phyloP scores from a whole-genome alignment of 2,113 vertebrate species.

The Eulemur rufifrons region DNA sequence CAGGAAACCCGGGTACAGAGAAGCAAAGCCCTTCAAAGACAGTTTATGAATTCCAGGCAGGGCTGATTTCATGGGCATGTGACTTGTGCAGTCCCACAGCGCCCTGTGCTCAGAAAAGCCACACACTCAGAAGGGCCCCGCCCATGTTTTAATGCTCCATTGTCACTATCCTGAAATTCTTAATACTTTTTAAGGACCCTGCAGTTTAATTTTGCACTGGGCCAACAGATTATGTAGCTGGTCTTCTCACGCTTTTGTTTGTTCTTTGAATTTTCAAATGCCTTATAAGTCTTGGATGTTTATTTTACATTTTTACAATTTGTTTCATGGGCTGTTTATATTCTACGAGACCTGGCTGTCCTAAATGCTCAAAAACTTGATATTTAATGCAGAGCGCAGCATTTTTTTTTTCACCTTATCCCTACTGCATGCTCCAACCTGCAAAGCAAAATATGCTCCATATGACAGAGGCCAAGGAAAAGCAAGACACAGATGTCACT shows the following conservation, averaged over 20 bases:
- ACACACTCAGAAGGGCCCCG: background rate
- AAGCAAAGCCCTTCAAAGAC: background rate
- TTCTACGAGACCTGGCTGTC: background rate
- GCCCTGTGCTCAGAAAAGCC: background rate
- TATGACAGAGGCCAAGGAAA: background rate
- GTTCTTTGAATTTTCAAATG: background rate
- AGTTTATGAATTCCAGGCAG: background rate
- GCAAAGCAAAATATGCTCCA: background rate
- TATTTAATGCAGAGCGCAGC: background rate
- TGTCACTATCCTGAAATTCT: background rate
- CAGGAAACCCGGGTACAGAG: background rate
- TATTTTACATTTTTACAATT: background rate
- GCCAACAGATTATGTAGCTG: background rate
- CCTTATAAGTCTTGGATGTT: background rate
- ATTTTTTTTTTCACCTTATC: background rate
- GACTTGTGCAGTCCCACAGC: background rate
- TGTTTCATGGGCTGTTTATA: background rate
- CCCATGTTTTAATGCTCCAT: background rate
- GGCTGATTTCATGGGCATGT: background rate
- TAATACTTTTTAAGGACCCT: background rate
- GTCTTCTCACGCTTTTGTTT: background rate
- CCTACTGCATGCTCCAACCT: background rate
- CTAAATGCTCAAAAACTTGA: background rate
- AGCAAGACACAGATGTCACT: background rate
- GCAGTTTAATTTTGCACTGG: background rate